Conservation (phyloP, 2,113 vertebrate genomes). For the Thalassarche chlororhynchos region DNA sequence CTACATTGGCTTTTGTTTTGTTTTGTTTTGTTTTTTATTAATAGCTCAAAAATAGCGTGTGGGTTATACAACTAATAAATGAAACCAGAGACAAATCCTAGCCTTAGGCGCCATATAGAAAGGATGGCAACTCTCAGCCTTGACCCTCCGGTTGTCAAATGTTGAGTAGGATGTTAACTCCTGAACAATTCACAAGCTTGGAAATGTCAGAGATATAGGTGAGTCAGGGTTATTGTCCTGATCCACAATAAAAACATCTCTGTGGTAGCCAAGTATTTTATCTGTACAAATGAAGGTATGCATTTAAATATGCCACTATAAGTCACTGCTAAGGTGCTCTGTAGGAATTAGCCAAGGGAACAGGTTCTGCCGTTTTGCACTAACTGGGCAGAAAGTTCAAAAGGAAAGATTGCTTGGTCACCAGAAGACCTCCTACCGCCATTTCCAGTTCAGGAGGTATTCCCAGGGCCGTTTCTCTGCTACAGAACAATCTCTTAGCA, state of each 20-base stretch:
- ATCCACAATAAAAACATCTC: neutral
- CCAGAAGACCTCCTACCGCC: neutral
- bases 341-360: neutral
- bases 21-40: neutral
- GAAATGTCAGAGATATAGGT: neutral
- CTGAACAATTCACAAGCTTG: slow-evolving; percentile 13
- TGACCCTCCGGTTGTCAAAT: neutral
- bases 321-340: neutral
- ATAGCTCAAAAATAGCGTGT: slow-evolving; percentile 19
- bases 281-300: neutral
- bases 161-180: neutral
- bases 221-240: neutral
- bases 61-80: slow-evolving; percentile 52
- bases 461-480: neutral
- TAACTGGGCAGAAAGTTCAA: neutral
- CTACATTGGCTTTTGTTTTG: neutral
- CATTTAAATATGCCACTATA: neutral
- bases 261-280: neutral
- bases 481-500: neutral
- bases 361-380: neutral
- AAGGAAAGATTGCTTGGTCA: neutral
- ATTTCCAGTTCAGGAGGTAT: neutral
- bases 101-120: neutral
- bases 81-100: slow-evolving; percentile 48
- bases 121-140: slow-evolving; percentile 30